phyloP scores from a whole-genome alignment of 2,888 invertebrate species.

The Amphipyra tragopoginis region DNA sequence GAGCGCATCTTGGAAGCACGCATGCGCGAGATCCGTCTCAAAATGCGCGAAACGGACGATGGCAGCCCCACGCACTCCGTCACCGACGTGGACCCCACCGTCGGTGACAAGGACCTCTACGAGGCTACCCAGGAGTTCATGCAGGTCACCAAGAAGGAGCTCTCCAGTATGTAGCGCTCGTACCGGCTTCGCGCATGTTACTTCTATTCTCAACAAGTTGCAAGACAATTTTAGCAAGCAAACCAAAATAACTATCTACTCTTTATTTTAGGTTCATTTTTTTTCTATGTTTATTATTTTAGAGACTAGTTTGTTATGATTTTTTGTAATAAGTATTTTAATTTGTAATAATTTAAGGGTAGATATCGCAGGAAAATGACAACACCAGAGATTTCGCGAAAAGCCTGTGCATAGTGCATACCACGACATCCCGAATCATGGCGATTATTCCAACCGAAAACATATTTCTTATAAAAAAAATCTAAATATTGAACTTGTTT shows the following conservation, averaged over 20 bases:
- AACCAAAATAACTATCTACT: background rate
- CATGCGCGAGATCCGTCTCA: slow-evolving; percentile 94
- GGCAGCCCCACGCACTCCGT: slow-evolving; percentile 64
- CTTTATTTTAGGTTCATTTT: background rate
- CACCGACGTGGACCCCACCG: slow-evolving; percentile 65
- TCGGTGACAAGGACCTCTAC: slow-evolving; percentile 74
- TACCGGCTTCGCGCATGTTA: background rate
- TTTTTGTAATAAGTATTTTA: slow-evolving; percentile 9
- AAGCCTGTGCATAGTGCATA: too few relatives aligned
- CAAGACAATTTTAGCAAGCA: too few relatives aligned
- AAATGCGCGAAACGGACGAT: slow-evolving; percentile 80
- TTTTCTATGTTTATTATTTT: slow-evolving; percentile 10
- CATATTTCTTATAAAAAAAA: too few relatives aligned
- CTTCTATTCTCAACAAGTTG: background rate
- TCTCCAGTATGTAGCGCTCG: slow-evolving; percentile 34
- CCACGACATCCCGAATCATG: too few relatives aligned
- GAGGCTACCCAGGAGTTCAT: slow-evolving; percentile 46
- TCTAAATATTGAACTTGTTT: too few relatives aligned
- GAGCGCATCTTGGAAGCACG: slow-evolving; percentile 97
- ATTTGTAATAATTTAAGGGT: background rate
- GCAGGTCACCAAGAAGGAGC: slow-evolving; percentile 68
- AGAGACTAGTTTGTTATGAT: background rate
- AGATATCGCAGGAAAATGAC: too few relatives aligned
- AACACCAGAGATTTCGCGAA: too few relatives aligned
- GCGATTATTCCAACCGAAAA: too few relatives aligned